Evolutionary conservation across 35 echinoderm and acorn worm species (phyloP).

Genomic region (Heliocidaris erythrogramma): DNA sequence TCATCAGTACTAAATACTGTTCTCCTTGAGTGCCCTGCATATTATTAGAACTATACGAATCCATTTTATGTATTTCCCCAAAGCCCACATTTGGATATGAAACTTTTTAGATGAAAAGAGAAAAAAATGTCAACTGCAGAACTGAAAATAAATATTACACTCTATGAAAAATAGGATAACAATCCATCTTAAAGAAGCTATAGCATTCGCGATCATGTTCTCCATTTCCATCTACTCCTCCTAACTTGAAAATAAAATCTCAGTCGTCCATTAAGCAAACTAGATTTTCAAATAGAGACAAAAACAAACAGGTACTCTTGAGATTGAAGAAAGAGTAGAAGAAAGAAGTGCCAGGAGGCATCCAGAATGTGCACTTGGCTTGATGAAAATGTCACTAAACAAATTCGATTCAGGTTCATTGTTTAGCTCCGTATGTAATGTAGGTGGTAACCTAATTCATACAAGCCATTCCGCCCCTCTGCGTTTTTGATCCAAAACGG

Average conservation of each 20-base stretch:
- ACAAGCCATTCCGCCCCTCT: neutral
- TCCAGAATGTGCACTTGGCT: neutral
- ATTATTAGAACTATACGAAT: neutral
- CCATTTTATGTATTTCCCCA: neutral
- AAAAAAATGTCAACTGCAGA: neutral
- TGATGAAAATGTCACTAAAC: slow-evolving; percentile 28
- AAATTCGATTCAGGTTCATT: neutral
- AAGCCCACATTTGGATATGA: neutral
- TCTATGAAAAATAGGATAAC: neutral
- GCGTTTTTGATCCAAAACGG: neutral
- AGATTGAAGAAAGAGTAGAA: neutral
- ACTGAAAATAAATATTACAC: neutral
- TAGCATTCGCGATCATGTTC: neutral
- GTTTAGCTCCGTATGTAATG: neutral
- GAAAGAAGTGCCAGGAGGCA: neutral
- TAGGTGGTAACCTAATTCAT: neutral
- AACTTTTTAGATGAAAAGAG: neutral
- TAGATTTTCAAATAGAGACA: neutral
- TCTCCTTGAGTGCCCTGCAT: no score
- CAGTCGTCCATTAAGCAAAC: neutral
- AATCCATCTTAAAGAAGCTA: neutral
- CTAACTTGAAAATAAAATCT: neutral
- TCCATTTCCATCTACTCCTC: neutral
- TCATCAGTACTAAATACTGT: no score
- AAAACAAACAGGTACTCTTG: neutral